phyloP scores from a whole-genome alignment of 2,888 invertebrate species.

The Mythimna lalbum region DNA sequence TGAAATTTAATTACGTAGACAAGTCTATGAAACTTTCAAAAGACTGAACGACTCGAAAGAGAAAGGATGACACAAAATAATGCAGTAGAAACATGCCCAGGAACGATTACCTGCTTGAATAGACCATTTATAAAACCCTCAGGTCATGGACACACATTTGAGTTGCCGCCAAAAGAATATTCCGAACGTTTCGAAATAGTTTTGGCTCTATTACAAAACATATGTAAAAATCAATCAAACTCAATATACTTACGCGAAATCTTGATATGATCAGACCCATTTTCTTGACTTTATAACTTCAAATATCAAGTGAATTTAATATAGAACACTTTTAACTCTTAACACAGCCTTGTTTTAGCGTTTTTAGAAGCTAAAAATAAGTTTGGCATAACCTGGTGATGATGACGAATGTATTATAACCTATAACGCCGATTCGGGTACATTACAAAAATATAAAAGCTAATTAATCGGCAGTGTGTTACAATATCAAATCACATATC shows the following conservation, averaged over 20 bases:
- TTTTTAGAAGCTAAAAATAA: conserved; percentile 82
- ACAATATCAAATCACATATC: conserved; percentile 60
- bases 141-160: conserved; percentile 82
- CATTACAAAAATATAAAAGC: conserved; percentile 68
- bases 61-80: conserved; percentile 38
- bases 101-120: conserved; percentile 30
- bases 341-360: conserved; percentile 73
- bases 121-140: conserved; percentile 61
- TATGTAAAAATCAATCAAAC: conserved; percentile 68
- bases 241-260: conserved; percentile 91
- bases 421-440: conserved; percentile 77
- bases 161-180: conserved; percentile 83
- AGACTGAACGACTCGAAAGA: conserved; percentile 21
- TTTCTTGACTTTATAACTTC: conserved; percentile 68
- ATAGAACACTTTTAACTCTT: conserved; percentile 71
- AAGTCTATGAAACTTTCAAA: conserved; percentile 33
- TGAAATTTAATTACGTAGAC: neutral
- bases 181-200: conserved; percentile 81
- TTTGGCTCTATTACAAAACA: conserved; percentile 83
- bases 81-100: conserved; percentile 34
- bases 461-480: conserved; percentile 49
- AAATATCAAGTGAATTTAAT: conserved; percentile 60
- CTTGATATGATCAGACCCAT: conserved; percentile 93
- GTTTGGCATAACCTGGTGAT: conserved; percentile 82
- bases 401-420: conserved; percentile 85